These are phyloP conservation scores for Drosophila repleta DNA, from an alignment of 1,140 invertebrate genomes.

Conservation along the genomic window DNA sequence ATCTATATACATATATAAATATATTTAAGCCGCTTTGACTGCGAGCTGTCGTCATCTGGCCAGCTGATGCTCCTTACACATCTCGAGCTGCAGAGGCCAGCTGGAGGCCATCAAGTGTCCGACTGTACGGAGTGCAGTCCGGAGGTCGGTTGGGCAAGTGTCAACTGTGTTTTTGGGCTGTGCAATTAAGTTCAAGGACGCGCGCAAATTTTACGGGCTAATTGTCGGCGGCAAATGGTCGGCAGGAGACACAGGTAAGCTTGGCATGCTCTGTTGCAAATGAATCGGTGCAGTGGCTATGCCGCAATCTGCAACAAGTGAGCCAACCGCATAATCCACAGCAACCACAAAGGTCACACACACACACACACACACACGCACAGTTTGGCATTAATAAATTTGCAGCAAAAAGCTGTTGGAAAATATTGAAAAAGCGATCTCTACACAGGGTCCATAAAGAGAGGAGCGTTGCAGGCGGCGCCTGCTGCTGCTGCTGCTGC, in stretches of 20 bases:
- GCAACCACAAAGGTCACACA: constrained; percentile 73
- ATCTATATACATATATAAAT: too few relatives aligned
- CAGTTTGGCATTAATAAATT: constrained; percentile 71
- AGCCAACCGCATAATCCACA: constrained; percentile 77
- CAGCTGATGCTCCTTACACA: too few relatives aligned
- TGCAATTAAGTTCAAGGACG: constrained; percentile 46
- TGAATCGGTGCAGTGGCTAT: constrained; percentile 29
- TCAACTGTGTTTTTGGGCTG: constrained; percentile 7
- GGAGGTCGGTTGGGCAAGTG: neutral
- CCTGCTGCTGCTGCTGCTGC: neutral
- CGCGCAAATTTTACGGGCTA: constrained; percentile 32
- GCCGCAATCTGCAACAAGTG: constrained; percentile 66
- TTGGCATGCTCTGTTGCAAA: constrained; percentile 13
- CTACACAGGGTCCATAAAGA: constrained; percentile 69
- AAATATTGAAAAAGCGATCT: constrained; percentile 80
- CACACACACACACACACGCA: constrained; percentile 19
- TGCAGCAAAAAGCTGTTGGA: constrained; percentile 64
- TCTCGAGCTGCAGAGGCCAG: too few relatives aligned
- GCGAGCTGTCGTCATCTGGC: too few relatives aligned
- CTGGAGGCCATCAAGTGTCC: too few relatives aligned
- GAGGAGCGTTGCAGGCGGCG: neutral
- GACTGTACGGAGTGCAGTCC: too few relatives aligned
- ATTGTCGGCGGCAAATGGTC: constrained; percentile 32
- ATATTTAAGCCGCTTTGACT: too few relatives aligned
- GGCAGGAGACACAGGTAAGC: neutral